Evolutionary conservation across 1,140 invertebrate species (phyloP).

Genomic region (Acyrthosiphon pisum): DNA sequence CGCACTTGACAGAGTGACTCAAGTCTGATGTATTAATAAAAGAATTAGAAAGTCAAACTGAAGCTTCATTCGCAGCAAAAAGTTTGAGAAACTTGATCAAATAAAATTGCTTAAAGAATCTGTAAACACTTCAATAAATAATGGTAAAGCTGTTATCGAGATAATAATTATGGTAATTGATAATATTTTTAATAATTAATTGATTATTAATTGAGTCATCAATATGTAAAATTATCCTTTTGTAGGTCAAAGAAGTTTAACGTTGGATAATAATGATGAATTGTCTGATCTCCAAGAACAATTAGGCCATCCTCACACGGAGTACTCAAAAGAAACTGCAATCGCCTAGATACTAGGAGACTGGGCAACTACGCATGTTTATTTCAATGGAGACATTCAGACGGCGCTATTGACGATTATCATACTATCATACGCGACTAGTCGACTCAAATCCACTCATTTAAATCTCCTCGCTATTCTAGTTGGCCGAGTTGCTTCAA

Average conservation of each 20-base stretch:
- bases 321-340: too few relatives aligned
- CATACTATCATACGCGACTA: too few relatives aligned
- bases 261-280: slow-evolving; percentile 69
- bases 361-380: too few relatives aligned
- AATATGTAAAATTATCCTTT: neutral
- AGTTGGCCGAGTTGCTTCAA: too few relatives aligned
- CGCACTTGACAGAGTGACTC: slow-evolving; percentile 61
- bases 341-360: too few relatives aligned
- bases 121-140: slow-evolving; percentile 88
- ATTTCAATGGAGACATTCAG: too few relatives aligned
- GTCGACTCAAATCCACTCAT: too few relatives aligned
- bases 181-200: slow-evolving; percentile 3
- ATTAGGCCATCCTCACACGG: slow-evolving; percentile 47
- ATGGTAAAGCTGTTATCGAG: slow-evolving; percentile 65
- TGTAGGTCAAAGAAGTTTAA: slow-evolving; percentile 5
- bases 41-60: slow-evolving; percentile 77
- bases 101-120: slow-evolving; percentile 86
- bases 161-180: slow-evolving; percentile 27
- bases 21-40: slow-evolving; percentile 70
- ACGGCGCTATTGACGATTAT: too few relatives aligned
- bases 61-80: slow-evolving; percentile 79
- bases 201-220: neutral
- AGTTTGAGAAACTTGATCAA: slow-evolving; percentile 90
- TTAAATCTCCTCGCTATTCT: too few relatives aligned
- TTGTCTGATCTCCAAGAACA: slow-evolving; percentile 90